A percentile compares a stretch with the other conserved stretches of the same genome.
Conservation (phyloP, 2,797 vertebrate species). For the Coreius guichenoti region DNA sequence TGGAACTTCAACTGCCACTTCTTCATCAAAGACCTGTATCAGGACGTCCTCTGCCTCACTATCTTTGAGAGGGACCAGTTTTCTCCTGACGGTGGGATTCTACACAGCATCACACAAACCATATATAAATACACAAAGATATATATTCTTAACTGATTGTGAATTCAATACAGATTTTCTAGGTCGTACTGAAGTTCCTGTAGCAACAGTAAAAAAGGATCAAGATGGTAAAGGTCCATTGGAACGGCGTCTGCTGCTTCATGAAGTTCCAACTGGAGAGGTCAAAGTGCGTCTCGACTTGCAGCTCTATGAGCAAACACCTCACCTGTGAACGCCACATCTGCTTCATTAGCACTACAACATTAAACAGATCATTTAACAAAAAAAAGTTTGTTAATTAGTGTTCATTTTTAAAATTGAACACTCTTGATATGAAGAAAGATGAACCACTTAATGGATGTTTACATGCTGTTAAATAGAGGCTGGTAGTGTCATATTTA, state of each 20-base stretch:
- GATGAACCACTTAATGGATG: background rate
- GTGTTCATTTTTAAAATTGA: background rate
- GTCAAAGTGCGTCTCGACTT: constrained; percentile 95
- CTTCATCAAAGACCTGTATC: constrained; percentile 93
- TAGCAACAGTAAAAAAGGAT: constrained; percentile 96
- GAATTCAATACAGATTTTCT: constrained; percentile 84
- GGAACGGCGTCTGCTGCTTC: constrained; percentile 90
- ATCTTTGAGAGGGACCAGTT: constrained; percentile 94
- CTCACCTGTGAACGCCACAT: constrained; percentile 33
- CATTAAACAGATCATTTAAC: constrained; percentile 47
- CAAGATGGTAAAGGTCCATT: constrained; percentile 90
- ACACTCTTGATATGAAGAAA: background rate
- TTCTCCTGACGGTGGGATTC: constrained; percentile 90
- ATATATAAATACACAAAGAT: background rate
- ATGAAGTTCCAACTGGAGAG: constrained; percentile 94
- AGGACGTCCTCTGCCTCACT: constrained; percentile 95
- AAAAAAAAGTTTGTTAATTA: background rate
- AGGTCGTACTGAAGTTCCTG: constrained; percentile 94
- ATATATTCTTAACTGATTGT: background rate
- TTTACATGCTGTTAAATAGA: background rate
- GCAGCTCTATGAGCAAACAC: constrained; percentile 87
- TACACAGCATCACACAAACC: background rate
- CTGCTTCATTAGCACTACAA: background rate
- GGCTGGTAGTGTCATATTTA: background rate
- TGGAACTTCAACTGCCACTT: constrained; percentile 99